These are phyloP conservation scores for Lithophane ornitopus DNA, from an alignment of 2,888 invertebrate species.

Conservation along the genomic window DNA sequence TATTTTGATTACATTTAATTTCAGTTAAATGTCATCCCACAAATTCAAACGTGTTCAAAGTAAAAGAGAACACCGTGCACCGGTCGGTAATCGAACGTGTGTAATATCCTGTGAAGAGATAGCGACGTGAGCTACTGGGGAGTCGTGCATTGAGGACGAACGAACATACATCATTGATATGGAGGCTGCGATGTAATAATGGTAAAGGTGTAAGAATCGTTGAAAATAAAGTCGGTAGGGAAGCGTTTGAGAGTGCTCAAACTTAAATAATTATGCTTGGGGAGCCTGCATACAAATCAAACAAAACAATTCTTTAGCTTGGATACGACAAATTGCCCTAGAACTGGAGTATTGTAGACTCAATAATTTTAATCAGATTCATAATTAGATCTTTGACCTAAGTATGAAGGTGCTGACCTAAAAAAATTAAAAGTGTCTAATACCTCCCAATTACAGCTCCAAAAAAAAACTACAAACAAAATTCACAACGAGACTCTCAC, in stretches of 20 bases:
- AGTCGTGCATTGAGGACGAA: constrained; percentile 13
- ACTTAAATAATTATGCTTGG: not conserved
- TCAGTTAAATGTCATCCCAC: not conserved
- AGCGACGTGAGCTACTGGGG: constrained; percentile 16
- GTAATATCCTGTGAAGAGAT: constrained; percentile 45
- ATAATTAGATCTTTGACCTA: not conserved
- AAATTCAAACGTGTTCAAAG: constrained; percentile 5
- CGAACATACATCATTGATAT: not conserved
- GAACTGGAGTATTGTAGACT: too few species aligned
- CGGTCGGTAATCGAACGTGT: constrained; percentile 46
- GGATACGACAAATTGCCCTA: not conserved
- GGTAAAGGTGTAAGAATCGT: not conserved
- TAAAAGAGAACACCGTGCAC: constrained; percentile 4
- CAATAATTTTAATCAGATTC: not conserved
- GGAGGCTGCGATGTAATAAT: not conserved
- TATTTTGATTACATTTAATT: not conserved
- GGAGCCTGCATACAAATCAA: too few species aligned
- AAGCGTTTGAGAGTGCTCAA: too few species aligned
- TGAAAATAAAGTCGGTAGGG: too few species aligned
- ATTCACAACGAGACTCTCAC: constrained; percentile 21
- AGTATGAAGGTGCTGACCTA: not conserved
- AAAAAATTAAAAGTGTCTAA: not conserved
- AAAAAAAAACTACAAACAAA: constrained; percentile 24
- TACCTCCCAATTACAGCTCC: constrained; percentile 24
- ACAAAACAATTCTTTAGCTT: not conserved